Evolutionary conservation across 2,797 vertebrate genomes (phyloP).

Genomic region (Distichodus sexfasciatus): DNA sequence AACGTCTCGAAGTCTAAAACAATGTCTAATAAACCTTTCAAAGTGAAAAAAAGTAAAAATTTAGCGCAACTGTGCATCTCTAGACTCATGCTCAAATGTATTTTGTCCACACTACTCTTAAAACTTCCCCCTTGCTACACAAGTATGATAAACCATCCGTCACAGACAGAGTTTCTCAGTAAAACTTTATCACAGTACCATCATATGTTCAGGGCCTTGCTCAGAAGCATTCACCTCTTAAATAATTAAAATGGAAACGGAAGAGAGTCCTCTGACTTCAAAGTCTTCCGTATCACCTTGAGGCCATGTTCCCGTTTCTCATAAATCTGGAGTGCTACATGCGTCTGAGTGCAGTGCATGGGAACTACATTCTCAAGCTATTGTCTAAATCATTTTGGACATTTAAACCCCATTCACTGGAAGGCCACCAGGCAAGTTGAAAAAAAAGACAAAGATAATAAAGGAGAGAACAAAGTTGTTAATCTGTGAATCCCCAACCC

Average conservation of each 20-base stretch:
- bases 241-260: constrained; percentile 25
- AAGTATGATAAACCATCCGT: neutral
- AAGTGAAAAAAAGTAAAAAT: neutral
- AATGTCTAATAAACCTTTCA: neutral
- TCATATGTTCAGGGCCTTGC: constrained; percentile 21
- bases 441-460: neutral
- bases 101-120: constrained; percentile 5
- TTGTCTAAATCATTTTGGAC: constrained; percentile 32
- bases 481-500: neutral
- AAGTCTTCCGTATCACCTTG: neutral
- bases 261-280: constrained; percentile 15
- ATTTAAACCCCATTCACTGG: constrained; percentile 33
- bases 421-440: constrained; percentile 41
- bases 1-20: no score
- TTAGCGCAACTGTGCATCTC: neutral
- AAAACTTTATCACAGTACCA: neutral
- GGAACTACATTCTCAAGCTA: constrained; percentile 38
- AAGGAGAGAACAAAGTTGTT: neutral
- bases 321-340: constrained; percentile 63
- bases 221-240: constrained; percentile 15
- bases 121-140: constrained; percentile 18
- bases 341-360: constrained; percentile 53
- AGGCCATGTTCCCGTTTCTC: constrained; percentile 8
- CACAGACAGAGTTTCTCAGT: constrained; percentile 14
- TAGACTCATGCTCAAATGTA: constrained; percentile 16